Percentiles rank a stretch among this genome's conserved stretches.
Conservation (phyloP, 1,140 invertebrate species). For the Drosophila funebris region DNA sequence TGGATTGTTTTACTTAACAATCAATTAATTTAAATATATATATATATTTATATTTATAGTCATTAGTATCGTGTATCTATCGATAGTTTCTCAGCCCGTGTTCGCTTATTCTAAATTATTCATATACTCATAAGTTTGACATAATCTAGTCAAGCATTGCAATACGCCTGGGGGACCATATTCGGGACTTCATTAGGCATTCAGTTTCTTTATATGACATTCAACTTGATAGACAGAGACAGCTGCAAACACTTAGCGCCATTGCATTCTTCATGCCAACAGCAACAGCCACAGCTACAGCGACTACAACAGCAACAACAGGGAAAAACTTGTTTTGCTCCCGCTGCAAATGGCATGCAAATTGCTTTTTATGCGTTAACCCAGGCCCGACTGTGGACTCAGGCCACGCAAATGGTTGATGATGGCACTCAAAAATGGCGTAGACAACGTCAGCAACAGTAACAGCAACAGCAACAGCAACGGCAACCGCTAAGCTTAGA, state of each 20-base stretch:
- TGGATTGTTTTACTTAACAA: too few species aligned
- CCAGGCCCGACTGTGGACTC: constrained; percentile 39
- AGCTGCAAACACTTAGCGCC: constrained; percentile 67
- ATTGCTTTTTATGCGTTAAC: constrained; percentile 79
- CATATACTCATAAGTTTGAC: not conserved
- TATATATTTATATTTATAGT: not conserved
- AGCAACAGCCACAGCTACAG: not conserved
- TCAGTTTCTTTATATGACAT: constrained; percentile 41
- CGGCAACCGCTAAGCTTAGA: constrained; percentile 35
- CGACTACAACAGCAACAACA: not conserved
- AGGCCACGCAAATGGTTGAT: constrained; percentile 61
- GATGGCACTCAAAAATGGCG: constrained; percentile 81
- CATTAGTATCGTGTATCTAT: not conserved
- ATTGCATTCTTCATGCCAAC: constrained; percentile 56
- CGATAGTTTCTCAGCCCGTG: not conserved
- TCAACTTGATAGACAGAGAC: constrained; percentile 46
- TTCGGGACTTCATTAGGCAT: constrained; percentile 25
- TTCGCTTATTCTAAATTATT: not conserved
- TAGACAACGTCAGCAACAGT: constrained; percentile 51
- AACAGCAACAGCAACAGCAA: not conserved
- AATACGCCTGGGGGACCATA: constrained; percentile 16
- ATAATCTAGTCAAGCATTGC: constrained; percentile 19
- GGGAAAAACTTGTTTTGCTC: constrained; percentile 64
- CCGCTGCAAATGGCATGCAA: constrained; percentile 75
- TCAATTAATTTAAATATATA: not conserved